Conservation (phyloP, 2,888 invertebrate species). For the Acrobasis suavella region DNA sequence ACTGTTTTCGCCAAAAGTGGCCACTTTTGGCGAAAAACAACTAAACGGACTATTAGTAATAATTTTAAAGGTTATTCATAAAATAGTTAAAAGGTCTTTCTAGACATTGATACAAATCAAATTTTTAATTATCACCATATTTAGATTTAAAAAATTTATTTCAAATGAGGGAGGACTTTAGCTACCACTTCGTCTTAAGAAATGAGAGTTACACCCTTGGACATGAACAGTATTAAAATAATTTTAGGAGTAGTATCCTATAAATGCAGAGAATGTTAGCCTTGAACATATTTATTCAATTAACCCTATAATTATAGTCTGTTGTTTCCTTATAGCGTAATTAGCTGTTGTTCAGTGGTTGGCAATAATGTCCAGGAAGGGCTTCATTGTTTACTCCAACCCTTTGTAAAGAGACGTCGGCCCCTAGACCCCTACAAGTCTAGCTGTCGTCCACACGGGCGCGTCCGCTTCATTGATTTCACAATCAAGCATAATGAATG, state of each 20-base stretch:
- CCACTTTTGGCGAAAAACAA: too few relatives aligned
- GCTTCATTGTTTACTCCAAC: constrained; percentile 58
- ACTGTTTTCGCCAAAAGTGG: too few relatives aligned
- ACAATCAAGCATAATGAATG: constrained; percentile 51
- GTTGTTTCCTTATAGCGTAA: constrained; percentile 42
- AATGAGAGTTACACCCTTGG: too few relatives aligned
- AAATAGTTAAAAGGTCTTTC: too few relatives aligned
- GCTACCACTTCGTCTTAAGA: too few relatives aligned
- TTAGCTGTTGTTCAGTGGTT: constrained; percentile 53
- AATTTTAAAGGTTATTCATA: too few relatives aligned
- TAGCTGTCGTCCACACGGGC: constrained; percentile 50
- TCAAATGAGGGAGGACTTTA: too few relatives aligned
- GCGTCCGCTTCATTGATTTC: constrained; percentile 56
- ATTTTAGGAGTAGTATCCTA: not conserved
- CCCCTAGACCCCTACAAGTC: constrained; percentile 40
- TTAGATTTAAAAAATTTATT: too few relatives aligned
- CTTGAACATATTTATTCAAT: constrained; percentile 10
- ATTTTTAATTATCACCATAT: too few relatives aligned
- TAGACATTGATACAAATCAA: too few relatives aligned
- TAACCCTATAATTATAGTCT: constrained; percentile 10
- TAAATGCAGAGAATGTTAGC: constrained; percentile 4
- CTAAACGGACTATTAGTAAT: too few relatives aligned
- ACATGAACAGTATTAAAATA: too few relatives aligned
- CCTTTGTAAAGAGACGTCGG: constrained; percentile 49
- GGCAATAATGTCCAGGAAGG: constrained; percentile 57